Conservation (phyloP, 2,797 vertebrate species). For the Ctenosaura bakeri region DNA sequence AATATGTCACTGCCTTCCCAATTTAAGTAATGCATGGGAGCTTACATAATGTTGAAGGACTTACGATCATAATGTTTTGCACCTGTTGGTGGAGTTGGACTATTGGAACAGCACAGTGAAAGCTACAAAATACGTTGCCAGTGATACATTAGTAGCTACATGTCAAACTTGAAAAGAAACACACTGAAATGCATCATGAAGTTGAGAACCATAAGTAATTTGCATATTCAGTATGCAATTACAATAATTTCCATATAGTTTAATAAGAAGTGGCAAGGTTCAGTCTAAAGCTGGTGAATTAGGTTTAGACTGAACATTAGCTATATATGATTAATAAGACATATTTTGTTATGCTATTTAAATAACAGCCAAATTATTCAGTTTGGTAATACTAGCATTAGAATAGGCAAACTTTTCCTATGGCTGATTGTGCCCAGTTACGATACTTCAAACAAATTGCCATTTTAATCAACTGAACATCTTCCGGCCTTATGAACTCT, state of each 20-base stretch:
- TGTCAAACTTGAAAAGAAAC: constrained; percentile 56
- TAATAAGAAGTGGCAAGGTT: neutral
- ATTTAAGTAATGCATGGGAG: constrained; percentile 66
- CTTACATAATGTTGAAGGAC: constrained; percentile 59
- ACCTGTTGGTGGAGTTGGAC: constrained; percentile 62
- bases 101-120: constrained; percentile 35
- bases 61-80: constrained; percentile 51
- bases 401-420: neutral
- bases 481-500: no score
- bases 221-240: neutral
- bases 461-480: no score
- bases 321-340: neutral
- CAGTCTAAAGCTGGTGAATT: neutral
- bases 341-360: neutral
- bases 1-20: constrained; percentile 73
- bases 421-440: no score
- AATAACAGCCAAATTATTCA: neutral
- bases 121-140: constrained; percentile 59
- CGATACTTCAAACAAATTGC: no score
- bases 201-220: neutral
- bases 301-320: neutral
- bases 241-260: constrained; percentile 7
- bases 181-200: neutral
- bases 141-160: constrained; percentile 41
- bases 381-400: neutral